phyloP scores from a whole-genome alignment of 2,113 vertebrate species.

The Podocnemis expansa region DNA sequence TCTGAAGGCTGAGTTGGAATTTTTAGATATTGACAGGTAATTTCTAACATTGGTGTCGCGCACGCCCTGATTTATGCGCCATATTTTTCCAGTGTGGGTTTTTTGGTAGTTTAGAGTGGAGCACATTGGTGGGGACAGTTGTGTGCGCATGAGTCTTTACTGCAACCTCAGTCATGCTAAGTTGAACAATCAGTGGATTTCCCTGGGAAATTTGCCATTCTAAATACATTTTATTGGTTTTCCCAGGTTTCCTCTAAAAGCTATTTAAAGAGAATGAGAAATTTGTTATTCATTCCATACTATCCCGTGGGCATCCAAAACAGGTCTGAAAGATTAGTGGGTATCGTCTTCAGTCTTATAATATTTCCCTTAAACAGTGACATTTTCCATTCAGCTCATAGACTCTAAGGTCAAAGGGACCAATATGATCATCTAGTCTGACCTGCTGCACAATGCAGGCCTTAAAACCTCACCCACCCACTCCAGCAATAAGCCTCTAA shows the following conservation, averaged over 20 bases:
- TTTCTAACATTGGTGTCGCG: neutral
- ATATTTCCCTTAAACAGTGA: rapidly evolving
- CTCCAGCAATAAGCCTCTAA: no score
- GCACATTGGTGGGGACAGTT: neutral
- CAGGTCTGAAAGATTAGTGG: neutral
- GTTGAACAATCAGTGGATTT: neutral
- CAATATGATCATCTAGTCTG: no score
- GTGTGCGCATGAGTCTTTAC: rapidly evolving
- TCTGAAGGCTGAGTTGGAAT: neutral
- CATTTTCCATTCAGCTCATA: neutral
- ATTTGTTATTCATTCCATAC: neutral
- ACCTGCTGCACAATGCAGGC: no score
- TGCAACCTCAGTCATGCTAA: neutral
- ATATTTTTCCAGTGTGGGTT: neutral
- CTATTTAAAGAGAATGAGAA: neutral
- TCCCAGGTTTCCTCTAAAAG: neutral
- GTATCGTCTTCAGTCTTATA: neutral
- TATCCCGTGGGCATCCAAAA: neutral
- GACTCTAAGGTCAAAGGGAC: no score
- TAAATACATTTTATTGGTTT: rapidly evolving
- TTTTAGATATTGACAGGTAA: neutral
- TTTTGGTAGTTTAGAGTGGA: rapidly evolving
- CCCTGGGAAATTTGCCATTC: neutral
- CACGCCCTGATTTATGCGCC: rapidly evolving
- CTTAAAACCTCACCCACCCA: no score